Evolutionary conservation across 2,113 vertebrate species (phyloP), one percentile per base, ranked within the genome.

Genomic region (Ctenomys sociabilis): DNA sequence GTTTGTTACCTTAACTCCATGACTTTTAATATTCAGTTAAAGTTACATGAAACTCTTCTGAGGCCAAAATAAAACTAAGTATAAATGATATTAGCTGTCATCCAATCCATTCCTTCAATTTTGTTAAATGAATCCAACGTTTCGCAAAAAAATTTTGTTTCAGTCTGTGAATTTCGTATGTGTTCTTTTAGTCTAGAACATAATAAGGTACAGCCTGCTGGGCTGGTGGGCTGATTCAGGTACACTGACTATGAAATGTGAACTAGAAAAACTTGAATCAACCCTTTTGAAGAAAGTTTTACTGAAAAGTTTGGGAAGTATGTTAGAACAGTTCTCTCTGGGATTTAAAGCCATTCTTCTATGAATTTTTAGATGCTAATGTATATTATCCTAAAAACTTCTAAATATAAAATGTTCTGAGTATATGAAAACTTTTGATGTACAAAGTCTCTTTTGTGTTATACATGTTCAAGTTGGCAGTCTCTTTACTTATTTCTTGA

Each of bases 201-300:
- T 78, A 24, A 9, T 68, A 21, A 0, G 26, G 40, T 45, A 13
- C 30, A 54, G 28, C 24, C 24, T 77, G 40, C 8, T 59, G 59
- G 5, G 16, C 26, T 70, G 4, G 7, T n/a, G 7, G 7, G 35
- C 73, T 88, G 24, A 14, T 11, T 64, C 30, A 80, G 2, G 0
- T 63, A 13, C 6, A 40, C 54, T 95, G 30, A 30, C 52, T 52
- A 14, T 63, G 8, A 43, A 93, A 19, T 83, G 45, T 52, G 85
- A 86, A 73, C 32, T 84, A 84, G 73, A 43, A 80, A 64, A 92
- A 37, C 17, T 73, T 75, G 21, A 91, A 90, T 32, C 52, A 84
- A 84, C 95, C 10, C 24, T 94, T 95, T 93, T 94, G 75, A 66
- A 93, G 81, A 54, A 63, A 66, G 14, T 75, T 37, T 84, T 84